These are phyloP conservation scores for Parelbella ahira DNA, from an alignment of 2,888 invertebrate species.

Conservation along the genomic window DNA sequence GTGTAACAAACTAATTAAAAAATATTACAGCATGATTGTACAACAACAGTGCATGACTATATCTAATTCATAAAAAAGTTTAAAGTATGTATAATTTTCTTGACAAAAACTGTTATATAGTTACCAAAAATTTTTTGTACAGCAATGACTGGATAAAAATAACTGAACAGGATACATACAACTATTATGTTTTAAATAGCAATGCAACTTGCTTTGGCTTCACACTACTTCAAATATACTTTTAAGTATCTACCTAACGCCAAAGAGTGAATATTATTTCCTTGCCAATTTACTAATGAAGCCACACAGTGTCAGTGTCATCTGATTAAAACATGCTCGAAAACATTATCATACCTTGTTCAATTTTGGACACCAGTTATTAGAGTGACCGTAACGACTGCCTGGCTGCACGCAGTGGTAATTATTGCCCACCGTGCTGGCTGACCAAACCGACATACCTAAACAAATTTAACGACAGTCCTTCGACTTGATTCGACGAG, in stretches of 20 bases:
- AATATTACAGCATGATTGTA: too few relatives aligned
- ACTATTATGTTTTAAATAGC: too few relatives aligned
- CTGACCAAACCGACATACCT: conserved; percentile 88
- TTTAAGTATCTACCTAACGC: conserved; percentile 14
- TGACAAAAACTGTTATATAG: too few relatives aligned
- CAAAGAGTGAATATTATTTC: conserved; percentile 9
- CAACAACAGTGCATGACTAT: too few relatives aligned
- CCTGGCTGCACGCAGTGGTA: conserved; percentile 63
- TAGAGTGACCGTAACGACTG: conserved; percentile 65
- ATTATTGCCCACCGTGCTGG: conserved; percentile 82
- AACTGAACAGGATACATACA: too few relatives aligned
- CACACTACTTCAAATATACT: conserved; percentile 1
- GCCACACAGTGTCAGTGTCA: conserved; percentile 20
- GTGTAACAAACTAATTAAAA: too few relatives aligned
- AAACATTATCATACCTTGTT: conserved; percentile 63
- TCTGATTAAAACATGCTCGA: conserved; percentile 9
- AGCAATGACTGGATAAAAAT: too few relatives aligned
- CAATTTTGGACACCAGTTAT: conserved; percentile 72
- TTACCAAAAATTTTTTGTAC: too few relatives aligned
- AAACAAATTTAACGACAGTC: conserved; percentile 67
- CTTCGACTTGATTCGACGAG: conserved; percentile 63
- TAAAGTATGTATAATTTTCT: too few relatives aligned
- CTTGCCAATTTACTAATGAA: conserved; percentile 24
- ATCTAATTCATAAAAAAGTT: too few relatives aligned
- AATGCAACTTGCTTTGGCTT: too few relatives aligned